Conservation (phyloP, 2,888 invertebrate species). For the Sphaerophoria rueppellii region DNA sequence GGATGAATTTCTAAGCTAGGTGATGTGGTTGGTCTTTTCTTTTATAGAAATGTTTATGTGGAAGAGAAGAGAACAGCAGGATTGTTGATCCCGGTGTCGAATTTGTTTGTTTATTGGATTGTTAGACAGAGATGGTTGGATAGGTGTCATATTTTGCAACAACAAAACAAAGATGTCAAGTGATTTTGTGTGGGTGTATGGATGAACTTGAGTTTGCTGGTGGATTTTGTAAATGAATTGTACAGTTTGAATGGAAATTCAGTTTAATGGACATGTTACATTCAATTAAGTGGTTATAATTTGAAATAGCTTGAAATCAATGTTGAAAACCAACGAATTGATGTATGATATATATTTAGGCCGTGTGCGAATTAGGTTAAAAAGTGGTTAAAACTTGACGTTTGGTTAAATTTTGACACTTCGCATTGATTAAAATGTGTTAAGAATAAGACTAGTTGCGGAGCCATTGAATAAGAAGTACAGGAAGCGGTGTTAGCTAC, state of each 20-base stretch:
- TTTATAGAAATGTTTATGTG: slow-evolving; percentile 19
- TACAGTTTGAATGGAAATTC: slow-evolving; percentile 3
- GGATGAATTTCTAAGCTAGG: slow-evolving; percentile 31
- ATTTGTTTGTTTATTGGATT: slow-evolving; percentile 59
- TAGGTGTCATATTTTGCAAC: slow-evolving; percentile 1
- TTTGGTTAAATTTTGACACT: too few relatives aligned
- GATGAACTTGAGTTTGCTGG: not conserved
- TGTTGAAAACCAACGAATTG: too few relatives aligned
- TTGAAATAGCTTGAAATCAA: too few relatives aligned
- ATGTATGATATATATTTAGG: too few relatives aligned
- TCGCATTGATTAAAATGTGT: too few relatives aligned
- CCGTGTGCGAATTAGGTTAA: too few relatives aligned
- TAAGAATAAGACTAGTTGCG: too few relatives aligned
- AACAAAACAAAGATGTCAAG: slow-evolving; percentile 12
- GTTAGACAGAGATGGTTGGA: slow-evolving; percentile 45
- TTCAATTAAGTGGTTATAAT: too few relatives aligned
- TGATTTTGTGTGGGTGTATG: slow-evolving; percentile 2
- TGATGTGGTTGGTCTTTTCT: not conserved
- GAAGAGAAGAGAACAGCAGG: not conserved
- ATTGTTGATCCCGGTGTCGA: slow-evolving; percentile 28
- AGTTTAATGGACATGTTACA: not conserved
- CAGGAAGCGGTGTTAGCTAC: too few relatives aligned
- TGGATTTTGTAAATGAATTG: slow-evolving; percentile 3
- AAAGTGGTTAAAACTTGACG: too few relatives aligned
- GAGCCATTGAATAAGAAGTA: too few relatives aligned